Percentiles rank a stretch among this genome's conserved stretches.
Conservation (phyloP, 2,797 vertebrate species). For the Pipistrellus nathusii region DNA sequence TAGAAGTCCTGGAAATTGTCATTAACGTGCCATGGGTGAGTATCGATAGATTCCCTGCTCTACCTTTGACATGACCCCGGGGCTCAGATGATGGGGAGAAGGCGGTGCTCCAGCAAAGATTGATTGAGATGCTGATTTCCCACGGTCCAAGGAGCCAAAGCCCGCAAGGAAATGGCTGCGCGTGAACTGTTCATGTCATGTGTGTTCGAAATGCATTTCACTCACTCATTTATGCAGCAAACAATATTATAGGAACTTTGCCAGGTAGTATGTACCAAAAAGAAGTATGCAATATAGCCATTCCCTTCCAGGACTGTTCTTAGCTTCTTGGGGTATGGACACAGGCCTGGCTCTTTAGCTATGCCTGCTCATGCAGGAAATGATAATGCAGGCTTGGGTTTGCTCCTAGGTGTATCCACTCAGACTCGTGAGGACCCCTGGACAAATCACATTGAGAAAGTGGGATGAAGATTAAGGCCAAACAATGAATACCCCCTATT, state of each 20-base stretch:
- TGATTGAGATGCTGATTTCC: background rate
- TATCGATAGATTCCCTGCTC: background rate
- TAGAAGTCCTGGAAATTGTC: background rate
- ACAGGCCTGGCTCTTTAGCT: background rate
- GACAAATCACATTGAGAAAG: background rate
- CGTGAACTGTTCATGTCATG: background rate
- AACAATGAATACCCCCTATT: background rate
- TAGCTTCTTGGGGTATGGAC: background rate
- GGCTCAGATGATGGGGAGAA: background rate
- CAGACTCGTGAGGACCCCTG: background rate
- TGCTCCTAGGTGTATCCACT: background rate
- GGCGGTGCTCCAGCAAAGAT: background rate
- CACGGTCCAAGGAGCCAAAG: background rate
- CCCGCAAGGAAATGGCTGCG: background rate
- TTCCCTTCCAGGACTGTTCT: background rate
- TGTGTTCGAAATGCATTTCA: background rate
- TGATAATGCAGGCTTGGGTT: background rate
- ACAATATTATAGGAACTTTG: background rate
- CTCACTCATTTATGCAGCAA: slow-evolving; percentile 23
- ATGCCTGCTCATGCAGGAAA: background rate
- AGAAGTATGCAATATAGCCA: background rate
- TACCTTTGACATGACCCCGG: background rate
- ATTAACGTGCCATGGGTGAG: background rate
- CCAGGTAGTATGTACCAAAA: background rate
- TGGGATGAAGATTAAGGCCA: background rate